Evolutionary conservation across 2,113 vertebrate species (phyloP), one percentile per base, ranked within the genome.

Genomic region (Istiophorus platypterus): DNA sequence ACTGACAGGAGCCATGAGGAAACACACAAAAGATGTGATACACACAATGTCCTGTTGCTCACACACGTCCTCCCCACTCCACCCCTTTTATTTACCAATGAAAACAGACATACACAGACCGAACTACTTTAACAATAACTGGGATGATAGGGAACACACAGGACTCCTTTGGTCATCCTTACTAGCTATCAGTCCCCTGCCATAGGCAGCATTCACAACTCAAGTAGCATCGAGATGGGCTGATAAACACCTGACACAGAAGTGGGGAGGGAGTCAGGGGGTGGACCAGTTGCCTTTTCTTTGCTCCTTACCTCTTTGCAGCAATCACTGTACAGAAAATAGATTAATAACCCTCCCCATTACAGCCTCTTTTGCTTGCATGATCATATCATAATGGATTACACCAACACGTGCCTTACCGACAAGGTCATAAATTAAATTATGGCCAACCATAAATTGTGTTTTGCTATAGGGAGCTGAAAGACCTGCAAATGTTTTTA

Each of bases 1-100:
- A 82, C 52, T 83, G 68, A 79, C 76, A 78, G 76, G 57, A 69
- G 37, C 78, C 83, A 49, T n/a, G 42, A 58, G 22, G n/a, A 37
- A 66, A 79, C 13, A 14, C 39, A 18, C 31, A 71, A 5, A 14
- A 34, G 41, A 39, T 15, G n/a, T 41, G 39, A 47, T 1, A 31
- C 41, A 42, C 26, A 47, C 58, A 62, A 22, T 37, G 24, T 39
- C 22, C 34, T n/a, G 24, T 74, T 81, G 41, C 78, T 62, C 42
- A 73, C 80, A 85, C 72, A 61, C 64, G 49, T 51, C 45, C 69
- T 51, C 31, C 6, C 31, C 31, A 3, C 31, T 34, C 31, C 31
- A 3, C 31, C 6, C 31, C 31, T 34, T 34, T 4, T 34, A 34
- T 34, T 34, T 34, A 34, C 6, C 31, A 3, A 34, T 34, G 3